These are phyloP conservation scores for Ophioninae sp. DNA, from an alignment of 2,888 invertebrate species.

Conservation along the genomic window DNA sequence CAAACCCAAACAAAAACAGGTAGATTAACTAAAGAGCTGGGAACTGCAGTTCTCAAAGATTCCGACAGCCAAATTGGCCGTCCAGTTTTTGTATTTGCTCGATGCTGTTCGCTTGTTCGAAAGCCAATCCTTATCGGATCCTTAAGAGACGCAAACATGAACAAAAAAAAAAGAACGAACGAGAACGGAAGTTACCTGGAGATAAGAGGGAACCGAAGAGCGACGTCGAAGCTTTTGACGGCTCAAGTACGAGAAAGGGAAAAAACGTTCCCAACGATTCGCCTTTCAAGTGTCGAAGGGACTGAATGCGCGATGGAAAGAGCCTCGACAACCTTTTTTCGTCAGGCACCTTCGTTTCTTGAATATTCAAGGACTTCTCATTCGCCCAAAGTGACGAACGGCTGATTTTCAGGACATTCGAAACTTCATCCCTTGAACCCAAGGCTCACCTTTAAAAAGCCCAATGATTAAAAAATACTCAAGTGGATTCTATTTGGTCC, in stretches of 20 bases:
- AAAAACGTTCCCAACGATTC: slow-evolving; percentile 44
- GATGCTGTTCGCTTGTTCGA: slow-evolving; percentile 54
- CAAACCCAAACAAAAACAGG: too few relatives aligned
- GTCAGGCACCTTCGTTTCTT: slow-evolving; percentile 12
- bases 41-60: slow-evolving; percentile 59
- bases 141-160: slow-evolving; percentile 12
- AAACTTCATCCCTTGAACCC: too few relatives aligned
- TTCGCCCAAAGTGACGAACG: not conserved
- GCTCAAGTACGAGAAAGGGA: slow-evolving; percentile 26
- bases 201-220: slow-evolving; percentile 23
- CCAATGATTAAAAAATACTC: too few relatives aligned
- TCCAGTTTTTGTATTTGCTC: slow-evolving; percentile 60
- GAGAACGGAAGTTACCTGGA: not conserved
- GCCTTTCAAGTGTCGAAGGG: slow-evolving; percentile 60
- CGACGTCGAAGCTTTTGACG: slow-evolving; percentile 37
- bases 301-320: slow-evolving; percentile 45
- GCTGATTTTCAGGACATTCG: not conserved
- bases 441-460: too few relatives aligned
- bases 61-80: slow-evolving; percentile 62
- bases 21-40: not conserved
- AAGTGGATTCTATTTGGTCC: too few relatives aligned
- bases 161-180: not conserved
- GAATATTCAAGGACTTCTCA: slow-evolving; percentile 32
- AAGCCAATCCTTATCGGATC: slow-evolving; percentile 48
- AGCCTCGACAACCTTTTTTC: slow-evolving; percentile 41